phyloP scores from a whole-genome alignment of 2,113 vertebrate genomes.

The Illadopsis cleaveri region DNA sequence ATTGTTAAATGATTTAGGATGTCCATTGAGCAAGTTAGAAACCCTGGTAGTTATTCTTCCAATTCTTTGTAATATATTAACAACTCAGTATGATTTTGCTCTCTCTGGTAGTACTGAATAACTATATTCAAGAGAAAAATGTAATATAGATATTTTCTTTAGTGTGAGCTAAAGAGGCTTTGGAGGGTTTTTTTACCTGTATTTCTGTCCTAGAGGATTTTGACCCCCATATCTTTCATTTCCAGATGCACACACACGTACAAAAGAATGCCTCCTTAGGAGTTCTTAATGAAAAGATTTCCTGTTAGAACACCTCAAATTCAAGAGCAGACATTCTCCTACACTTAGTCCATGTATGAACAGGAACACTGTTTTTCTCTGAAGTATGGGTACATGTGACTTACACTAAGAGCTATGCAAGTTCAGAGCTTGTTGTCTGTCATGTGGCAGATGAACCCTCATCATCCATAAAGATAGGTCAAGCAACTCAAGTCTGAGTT shows the following conservation, averaged over 20 bases:
- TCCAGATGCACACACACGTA: not conserved
- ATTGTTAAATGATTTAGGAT: not conserved
- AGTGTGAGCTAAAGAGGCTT: not conserved
- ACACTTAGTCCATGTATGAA: accelerated
- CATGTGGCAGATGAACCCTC: not conserved
- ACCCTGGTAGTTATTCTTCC: not conserved
- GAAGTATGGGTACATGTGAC: accelerated
- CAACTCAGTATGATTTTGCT: not conserved
- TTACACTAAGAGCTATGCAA: accelerated
- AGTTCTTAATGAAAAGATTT: not conserved
- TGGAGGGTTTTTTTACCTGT: not conserved
- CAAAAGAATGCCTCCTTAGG: not conserved
- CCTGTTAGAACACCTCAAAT: not conserved
- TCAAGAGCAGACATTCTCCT: not conserved
- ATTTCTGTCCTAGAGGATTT: not conserved
- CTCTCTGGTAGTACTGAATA: not conserved
- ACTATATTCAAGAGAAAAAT: not conserved
- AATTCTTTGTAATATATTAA: not conserved
- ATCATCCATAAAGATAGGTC: not conserved
- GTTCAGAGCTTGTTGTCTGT: not conserved
- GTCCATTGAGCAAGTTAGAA: not conserved
- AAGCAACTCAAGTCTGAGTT: not conserved
- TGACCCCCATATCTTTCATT: not conserved
- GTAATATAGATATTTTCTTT: not conserved
- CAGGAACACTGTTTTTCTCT: not conserved